Evolutionary conservation across 2,113 vertebrate genomes (phyloP).

Genomic region (Poeciliopsis turrubarensis): DNA sequence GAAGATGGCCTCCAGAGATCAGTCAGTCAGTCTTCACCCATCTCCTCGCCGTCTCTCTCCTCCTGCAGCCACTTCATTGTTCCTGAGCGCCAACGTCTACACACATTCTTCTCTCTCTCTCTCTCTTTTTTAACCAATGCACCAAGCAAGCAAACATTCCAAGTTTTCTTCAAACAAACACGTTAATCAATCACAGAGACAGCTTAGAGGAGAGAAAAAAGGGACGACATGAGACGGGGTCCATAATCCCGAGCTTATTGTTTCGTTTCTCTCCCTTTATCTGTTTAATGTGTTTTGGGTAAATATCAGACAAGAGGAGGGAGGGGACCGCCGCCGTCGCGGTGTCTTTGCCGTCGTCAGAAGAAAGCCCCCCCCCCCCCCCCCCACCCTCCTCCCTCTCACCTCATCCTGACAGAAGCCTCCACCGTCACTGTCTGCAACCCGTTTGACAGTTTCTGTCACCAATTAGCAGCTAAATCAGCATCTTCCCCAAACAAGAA

Average conservation of each 20-base stretch:
- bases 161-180: slow-evolving; percentile 95
- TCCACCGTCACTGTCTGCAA: slow-evolving; percentile 92
- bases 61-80: slow-evolving; percentile 50
- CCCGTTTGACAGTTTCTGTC: slow-evolving; percentile 99
- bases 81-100: slow-evolving; percentile 22
- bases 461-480: slow-evolving; percentile 99
- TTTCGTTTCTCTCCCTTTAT: slow-evolving; percentile 88
- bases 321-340: slow-evolving; percentile 81
- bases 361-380: slow-evolving; percentile 82
- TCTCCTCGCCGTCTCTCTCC: slow-evolving; percentile 77
- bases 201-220: slow-evolving; percentile 70
- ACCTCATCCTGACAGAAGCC: slow-evolving; percentile 93
- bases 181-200: slow-evolving; percentile 89
- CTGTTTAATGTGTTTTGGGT: slow-evolving; percentile 89
- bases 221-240: slow-evolving; percentile 68
- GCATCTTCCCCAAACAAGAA: slow-evolving; percentile 92
- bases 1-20: slow-evolving; percentile 94
- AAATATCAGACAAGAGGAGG: slow-evolving; percentile 90
- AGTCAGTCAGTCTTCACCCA: slow-evolving; percentile 89
- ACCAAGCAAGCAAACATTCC: slow-evolving; percentile 90
- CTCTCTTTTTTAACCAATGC: slow-evolving; percentile 20
- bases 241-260: slow-evolving; percentile 86
- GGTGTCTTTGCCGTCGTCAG: slow-evolving; percentile 88
- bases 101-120: slow-evolving; percentile 15
- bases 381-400: slow-evolving; percentile 82